Conservation (phyloP, 2,888 invertebrate species). For the Cabera pusaria region DNA sequence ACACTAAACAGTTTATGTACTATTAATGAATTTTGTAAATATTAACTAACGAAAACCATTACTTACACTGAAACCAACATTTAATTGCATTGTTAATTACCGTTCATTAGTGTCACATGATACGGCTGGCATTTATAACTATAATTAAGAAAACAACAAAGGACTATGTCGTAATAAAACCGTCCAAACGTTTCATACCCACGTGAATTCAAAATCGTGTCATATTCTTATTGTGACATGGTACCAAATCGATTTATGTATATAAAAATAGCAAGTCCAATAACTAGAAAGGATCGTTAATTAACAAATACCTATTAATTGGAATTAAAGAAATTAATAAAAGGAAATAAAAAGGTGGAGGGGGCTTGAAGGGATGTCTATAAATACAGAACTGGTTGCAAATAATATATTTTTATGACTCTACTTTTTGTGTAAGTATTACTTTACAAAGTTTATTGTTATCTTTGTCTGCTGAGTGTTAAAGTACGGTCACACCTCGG, state of each 20-base stretch:
- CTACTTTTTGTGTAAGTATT: no score
- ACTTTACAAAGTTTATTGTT: no score
- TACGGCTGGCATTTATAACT: conserved; percentile 2
- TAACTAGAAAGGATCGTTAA: conserved; percentile 39
- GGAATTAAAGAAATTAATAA: conserved; percentile 31
- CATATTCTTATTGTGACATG: neutral
- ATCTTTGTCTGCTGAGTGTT: no score
- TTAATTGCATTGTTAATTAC: conserved; percentile 37
- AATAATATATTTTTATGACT: neutral
- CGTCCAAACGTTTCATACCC: no score
- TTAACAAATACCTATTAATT: conserved; percentile 46
- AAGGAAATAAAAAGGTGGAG: no score
- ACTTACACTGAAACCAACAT: conserved; percentile 14
- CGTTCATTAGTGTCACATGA: conserved; percentile 29
- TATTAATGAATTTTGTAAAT: conserved; percentile 12
- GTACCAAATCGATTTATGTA: neutral
- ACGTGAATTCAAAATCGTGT: no score
- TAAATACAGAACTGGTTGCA: neutral
- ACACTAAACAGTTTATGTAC: conserved; percentile 4
- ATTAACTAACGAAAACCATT: conserved; percentile 19
- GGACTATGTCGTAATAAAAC: neutral
- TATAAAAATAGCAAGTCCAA: no score
- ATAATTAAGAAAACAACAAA: neutral
- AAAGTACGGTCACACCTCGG: no score
- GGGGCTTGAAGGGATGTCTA: no score